Percentiles rank a stretch among this genome's conserved stretches.
Conservation (phyloP, 2,888 invertebrate species). For the Platycheirus rosarum region DNA sequence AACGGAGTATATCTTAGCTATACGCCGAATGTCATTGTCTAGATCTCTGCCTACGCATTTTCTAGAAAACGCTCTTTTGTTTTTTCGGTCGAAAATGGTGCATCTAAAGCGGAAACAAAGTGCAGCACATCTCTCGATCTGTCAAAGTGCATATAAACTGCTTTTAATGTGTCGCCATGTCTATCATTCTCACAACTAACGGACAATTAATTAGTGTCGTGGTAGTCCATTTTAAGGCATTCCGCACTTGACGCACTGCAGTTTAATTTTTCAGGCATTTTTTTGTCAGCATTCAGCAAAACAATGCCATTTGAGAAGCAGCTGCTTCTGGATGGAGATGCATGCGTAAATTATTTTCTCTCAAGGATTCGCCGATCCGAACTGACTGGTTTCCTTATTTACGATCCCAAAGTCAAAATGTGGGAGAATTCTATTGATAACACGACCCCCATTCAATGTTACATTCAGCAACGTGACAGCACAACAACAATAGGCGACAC, state of each 20-base stretch:
- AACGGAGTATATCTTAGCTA: not conserved
- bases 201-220: slow-evolving; percentile 47
- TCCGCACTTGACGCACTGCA: slow-evolving; percentile 40
- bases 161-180: slow-evolving; percentile 56
- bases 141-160: slow-evolving; percentile 62
- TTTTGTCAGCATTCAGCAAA: no score
- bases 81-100: not conserved
- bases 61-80: slow-evolving; percentile 46
- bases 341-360: slow-evolving; percentile 44
- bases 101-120: slow-evolving; percentile 64
- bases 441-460: slow-evolving; percentile 58
- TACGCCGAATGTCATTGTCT: slow-evolving; percentile 63
- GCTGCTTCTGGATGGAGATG: slow-evolving; percentile 43
- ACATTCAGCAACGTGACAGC: slow-evolving; percentile 52
- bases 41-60: slow-evolving; percentile 49
- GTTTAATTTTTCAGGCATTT: no score
- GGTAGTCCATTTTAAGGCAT: slow-evolving; percentile 63
- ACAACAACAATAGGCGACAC: slow-evolving; percentile 45
- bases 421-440: slow-evolving; percentile 64
- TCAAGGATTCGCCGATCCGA: slow-evolving; percentile 17
- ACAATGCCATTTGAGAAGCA: slow-evolving; percentile 49
- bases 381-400: slow-evolving; percentile 61
- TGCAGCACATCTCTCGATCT: slow-evolving; percentile 55
- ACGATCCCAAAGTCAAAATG: slow-evolving; percentile 69
- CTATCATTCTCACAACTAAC: slow-evolving; percentile 54